Evolutionary conservation across 2,113 vertebrate species (phyloP).

Genomic region (Notarius quadriscutis): DNA sequence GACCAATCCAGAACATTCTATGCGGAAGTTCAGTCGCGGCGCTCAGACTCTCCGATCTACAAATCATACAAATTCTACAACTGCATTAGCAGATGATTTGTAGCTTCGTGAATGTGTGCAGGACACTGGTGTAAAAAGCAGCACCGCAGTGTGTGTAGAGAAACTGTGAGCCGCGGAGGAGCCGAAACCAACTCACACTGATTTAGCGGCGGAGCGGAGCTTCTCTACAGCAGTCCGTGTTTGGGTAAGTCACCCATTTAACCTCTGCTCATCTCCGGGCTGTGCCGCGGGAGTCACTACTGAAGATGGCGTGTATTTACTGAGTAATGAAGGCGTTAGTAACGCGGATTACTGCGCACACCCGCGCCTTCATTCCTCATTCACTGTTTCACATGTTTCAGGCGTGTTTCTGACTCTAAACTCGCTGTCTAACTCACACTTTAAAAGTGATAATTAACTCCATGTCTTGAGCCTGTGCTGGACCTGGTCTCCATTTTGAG

Average conservation of each 20-base stretch:
- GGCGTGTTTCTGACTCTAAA: background rate
- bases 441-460: background rate
- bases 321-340: background rate
- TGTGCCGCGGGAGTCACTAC: too few species aligned
- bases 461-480: background rate
- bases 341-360: background rate
- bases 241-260: background rate
- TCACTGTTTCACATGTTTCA: background rate
- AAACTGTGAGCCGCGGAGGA: background rate
- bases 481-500: background rate
- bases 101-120: background rate
- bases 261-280: too few species aligned
- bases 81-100: rapidly evolving
- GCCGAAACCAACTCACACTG: too few species aligned
- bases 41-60: background rate
- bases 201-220: background rate
- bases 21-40: background rate
- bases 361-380: background rate
- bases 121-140: background rate
- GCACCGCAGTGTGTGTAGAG: too few species aligned
- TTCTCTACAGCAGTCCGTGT: background rate
- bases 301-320: background rate
- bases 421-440: background rate
- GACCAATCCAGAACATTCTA: conserved; percentile 1
- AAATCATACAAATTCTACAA: background rate